Evolutionary conservation across 2,888 invertebrate species (phyloP).

Genomic region (Nemoura dubitans): DNA sequence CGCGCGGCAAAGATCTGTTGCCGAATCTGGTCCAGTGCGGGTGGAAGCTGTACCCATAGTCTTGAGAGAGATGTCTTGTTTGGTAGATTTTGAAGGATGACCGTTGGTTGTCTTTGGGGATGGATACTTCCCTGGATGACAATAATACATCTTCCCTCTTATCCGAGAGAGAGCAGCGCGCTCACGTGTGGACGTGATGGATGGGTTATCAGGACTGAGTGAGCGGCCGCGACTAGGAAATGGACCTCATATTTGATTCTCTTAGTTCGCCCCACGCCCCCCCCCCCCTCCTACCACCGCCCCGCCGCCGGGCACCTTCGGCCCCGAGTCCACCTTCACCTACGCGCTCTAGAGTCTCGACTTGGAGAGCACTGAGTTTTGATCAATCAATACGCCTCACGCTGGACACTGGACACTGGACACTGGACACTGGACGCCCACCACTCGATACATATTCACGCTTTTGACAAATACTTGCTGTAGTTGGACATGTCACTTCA

Average conservation of each 20-base stretch:
- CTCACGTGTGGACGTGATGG: conserved; percentile 31
- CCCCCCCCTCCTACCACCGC: neutral
- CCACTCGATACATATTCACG: neutral
- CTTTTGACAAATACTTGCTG: conserved; percentile 28
- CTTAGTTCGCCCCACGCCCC: neutral
- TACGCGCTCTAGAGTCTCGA: conserved; percentile 10
- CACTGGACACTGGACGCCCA: no score
- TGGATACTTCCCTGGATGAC: conserved; percentile 40
- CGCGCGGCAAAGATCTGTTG: neutral
- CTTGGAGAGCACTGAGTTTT: neutral
- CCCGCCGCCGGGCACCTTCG: neutral
- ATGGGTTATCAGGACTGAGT: conserved; percentile 35
- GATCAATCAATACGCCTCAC: conserved; percentile 19
- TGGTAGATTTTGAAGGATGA: conserved; percentile 40
- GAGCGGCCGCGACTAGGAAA: conserved; percentile 33
- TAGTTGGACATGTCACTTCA: conserved; percentile 23
- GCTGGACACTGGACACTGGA: no score
- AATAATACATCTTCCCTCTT: conserved; percentile 43
- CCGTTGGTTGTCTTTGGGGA: conserved; percentile 42
- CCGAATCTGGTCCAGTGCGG: neutral
- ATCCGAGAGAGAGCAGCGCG: neutral
- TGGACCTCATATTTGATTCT: conserved; percentile 39
- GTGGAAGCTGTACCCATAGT: neutral
- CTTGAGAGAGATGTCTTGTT: conserved; percentile 40
- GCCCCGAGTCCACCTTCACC: neutral